These are phyloP conservation scores for Masnerella sp. DNA, from an alignment of 2,888 invertebrate species.

Conservation along the genomic window DNA sequence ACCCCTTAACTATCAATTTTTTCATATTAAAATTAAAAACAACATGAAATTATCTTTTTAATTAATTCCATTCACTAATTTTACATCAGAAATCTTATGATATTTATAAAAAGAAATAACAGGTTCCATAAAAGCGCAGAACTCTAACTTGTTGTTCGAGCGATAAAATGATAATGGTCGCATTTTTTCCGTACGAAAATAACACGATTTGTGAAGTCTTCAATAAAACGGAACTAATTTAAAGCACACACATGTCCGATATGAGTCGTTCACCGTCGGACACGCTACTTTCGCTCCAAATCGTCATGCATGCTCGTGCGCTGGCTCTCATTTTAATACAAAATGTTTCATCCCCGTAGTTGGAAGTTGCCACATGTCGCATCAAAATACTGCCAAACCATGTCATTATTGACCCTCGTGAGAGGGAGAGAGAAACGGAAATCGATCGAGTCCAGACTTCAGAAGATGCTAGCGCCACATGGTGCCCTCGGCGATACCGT, in stretches of 20 bases:
- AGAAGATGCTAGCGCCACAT: constrained; percentile 69
- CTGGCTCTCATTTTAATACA: constrained; percentile 75
- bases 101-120: background rate
- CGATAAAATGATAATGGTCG: constrained; percentile 39
- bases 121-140: no score
- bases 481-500: constrained; percentile 62
- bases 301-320: constrained; percentile 59
- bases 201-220: constrained; percentile 39
- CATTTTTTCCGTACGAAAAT: constrained; percentile 43
- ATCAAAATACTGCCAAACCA: constrained; percentile 65
- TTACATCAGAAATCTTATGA: background rate
- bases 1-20: no score
- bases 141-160: constrained; percentile 21
- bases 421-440: constrained; percentile 61
- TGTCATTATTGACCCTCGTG: constrained; percentile 70
- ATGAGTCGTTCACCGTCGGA: constrained; percentile 51
- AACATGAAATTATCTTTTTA: no score
- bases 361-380: constrained; percentile 71
- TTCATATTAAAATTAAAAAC: no score
- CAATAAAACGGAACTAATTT: constrained; percentile 59
- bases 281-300: constrained; percentile 55
- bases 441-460: constrained; percentile 59
- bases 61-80: no score
- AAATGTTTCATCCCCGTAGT: constrained; percentile 70
- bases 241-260: constrained; percentile 59